These are phyloP conservation scores for Drosophila arawakana DNA, from an alignment of 1,140 invertebrate species.

Conservation along the genomic window DNA sequence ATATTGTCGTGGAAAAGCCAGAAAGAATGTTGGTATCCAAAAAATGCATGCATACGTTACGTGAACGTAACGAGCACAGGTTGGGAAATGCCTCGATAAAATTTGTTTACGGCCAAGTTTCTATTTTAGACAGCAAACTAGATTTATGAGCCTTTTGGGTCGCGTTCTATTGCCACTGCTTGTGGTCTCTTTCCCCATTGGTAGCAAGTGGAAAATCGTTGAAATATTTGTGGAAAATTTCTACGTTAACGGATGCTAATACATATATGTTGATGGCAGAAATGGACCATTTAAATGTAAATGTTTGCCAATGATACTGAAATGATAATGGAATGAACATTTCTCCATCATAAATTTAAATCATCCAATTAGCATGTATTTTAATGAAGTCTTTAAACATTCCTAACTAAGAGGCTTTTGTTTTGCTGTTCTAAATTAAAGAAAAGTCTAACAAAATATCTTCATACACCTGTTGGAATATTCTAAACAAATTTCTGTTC, in stretches of 20 bases:
- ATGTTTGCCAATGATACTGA: slow-evolving; percentile 6
- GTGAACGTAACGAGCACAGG: slow-evolving; percentile 30
- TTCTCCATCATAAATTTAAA: background rate
- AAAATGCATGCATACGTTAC: slow-evolving; percentile 52
- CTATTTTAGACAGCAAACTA: slow-evolving; percentile 32
- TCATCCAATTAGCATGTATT: background rate
- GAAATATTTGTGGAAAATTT: slow-evolving; percentile 60
- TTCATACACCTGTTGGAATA: background rate
- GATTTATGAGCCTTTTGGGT: slow-evolving; percentile 59
- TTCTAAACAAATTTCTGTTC: background rate
- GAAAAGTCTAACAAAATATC: no score
- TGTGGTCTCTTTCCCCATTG: background rate
- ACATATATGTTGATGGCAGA: slow-evolving; percentile 8
- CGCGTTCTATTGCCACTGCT: slow-evolving; percentile 19
- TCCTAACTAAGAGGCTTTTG: no score
- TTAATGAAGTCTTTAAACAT: background rate
- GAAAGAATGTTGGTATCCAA: slow-evolving; percentile 47
- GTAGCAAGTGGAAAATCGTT: slow-evolving; percentile 31
- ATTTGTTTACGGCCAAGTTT: slow-evolving; percentile 55
- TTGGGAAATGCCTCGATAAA: slow-evolving; percentile 39
- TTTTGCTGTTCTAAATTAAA: no score
- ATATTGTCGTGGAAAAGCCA: slow-evolving; percentile 50
- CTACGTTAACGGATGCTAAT: slow-evolving; percentile 7
- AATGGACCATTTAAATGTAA: background rate
- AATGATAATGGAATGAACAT: background rate